Conservation (phyloP, 2,888 invertebrate genomes). For the Netelia inedita region DNA sequence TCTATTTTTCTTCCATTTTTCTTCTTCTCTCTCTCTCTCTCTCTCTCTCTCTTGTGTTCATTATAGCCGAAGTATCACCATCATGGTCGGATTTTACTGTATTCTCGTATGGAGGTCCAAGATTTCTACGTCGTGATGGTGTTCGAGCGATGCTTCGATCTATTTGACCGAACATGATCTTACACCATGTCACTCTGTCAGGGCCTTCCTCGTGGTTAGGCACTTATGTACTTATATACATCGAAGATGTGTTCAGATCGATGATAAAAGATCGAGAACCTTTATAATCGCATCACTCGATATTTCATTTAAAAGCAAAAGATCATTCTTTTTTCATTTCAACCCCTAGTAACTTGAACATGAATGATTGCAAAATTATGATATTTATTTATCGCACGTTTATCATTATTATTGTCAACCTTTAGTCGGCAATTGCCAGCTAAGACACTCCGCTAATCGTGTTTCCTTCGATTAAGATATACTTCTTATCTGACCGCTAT, state of each 20-base stretch:
- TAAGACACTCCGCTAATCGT: too few relatives aligned
- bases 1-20: slow-evolving; percentile 29
- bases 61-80: slow-evolving; percentile 13
- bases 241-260: background rate
- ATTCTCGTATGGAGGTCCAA: background rate
- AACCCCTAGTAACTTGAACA: too few relatives aligned
- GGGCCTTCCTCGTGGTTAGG: background rate
- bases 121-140: slow-evolving; percentile 24
- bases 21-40: slow-evolving; percentile 10
- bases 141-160: slow-evolving; percentile 24
- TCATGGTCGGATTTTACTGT: slow-evolving; percentile 18
- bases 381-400: too few relatives aligned
- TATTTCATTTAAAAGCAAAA: slow-evolving; percentile 1
- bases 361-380: too few relatives aligned
- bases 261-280: background rate
- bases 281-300: slow-evolving; percentile 28
- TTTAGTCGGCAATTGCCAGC: too few relatives aligned
- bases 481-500: slow-evolving; percentile 25
- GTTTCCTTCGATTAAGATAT: too few relatives aligned
- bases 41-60: background rate
- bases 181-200: slow-evolving; percentile 16
- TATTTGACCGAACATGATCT: slow-evolving; percentile 49
- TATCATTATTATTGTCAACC: too few relatives aligned
- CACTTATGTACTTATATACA: slow-evolving; percentile 7
- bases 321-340: background rate